Percentiles rank a stretch among this genome's conserved stretches.
phyloP scores from a whole-genome alignment of 2,888 invertebrate genomes.

The Himalopsyche tibetana region DNA sequence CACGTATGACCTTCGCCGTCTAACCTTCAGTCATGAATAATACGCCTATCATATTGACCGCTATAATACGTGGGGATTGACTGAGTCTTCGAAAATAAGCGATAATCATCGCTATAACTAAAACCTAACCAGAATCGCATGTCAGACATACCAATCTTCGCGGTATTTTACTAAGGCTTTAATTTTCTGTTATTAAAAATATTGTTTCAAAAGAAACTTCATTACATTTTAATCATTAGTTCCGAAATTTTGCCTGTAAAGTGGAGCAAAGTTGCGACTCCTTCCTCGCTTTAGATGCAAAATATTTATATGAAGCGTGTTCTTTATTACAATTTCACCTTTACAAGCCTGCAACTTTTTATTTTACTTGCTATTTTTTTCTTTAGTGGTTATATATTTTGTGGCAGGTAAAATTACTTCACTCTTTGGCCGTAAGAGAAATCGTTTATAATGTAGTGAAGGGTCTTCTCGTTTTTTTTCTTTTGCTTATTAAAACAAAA shows the following conservation, averaged over 20 bases:
- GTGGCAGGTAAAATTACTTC: too few species aligned
- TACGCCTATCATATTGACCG: constrained; percentile 4
- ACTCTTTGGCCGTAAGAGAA: background rate
- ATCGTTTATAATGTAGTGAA: constrained; percentile 8
- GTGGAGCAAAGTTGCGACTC: too few species aligned
- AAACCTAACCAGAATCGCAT: background rate
- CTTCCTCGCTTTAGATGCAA: background rate
- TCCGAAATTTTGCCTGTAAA: background rate
- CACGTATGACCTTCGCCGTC: constrained; percentile 50
- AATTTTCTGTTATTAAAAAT: constrained; percentile 28
- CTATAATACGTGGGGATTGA: background rate
- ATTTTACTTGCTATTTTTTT: background rate
- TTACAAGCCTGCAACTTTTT: background rate
- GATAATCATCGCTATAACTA: constrained; percentile 5
- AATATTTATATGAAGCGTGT: background rate
- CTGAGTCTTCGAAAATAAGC: background rate
- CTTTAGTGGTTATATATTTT: too few species aligned
- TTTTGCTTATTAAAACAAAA: constrained; percentile 9
- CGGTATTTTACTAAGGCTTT: background rate
- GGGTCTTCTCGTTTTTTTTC: background rate
- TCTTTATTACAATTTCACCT: background rate
- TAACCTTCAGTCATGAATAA: background rate
- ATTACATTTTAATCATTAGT: constrained; percentile 15
- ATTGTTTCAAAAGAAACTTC: constrained; percentile 5
- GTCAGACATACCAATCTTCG: background rate